phyloP scores from a whole-genome alignment of 2,888 invertebrate species.

The Taphrorychus bicolor region DNA sequence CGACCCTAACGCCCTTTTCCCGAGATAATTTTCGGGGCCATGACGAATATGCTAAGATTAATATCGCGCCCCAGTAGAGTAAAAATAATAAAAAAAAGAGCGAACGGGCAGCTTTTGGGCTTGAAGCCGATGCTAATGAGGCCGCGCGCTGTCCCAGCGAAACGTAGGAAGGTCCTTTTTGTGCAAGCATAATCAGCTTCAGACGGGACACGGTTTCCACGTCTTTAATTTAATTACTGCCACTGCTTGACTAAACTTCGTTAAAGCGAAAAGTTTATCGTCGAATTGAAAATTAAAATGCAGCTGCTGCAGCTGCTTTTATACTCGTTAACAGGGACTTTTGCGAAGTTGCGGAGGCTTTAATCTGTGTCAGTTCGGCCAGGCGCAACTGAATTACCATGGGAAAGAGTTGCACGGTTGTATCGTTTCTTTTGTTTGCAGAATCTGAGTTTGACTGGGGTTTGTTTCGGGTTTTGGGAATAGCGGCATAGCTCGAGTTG shows the following conservation, averaged over 20 bases:
- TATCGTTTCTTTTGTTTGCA: constrained; percentile 9
- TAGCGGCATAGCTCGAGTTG: not conserved
- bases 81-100: not conserved
- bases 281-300: constrained; percentile 11
- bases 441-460: not conserved
- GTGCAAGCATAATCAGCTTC: not conserved
- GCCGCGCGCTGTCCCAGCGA: not conserved
- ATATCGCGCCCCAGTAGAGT: not conserved
- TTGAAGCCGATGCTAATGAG: not conserved
- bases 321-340: constrained; percentile 12
- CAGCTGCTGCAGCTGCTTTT: constrained; percentile 12
- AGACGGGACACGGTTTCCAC: constrained; percentile 3
- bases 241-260: constrained; percentile 4
- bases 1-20: not conserved
- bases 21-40: not conserved
- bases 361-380: constrained; percentile 7
- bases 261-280: not conserved
- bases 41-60: constrained; percentile 4
- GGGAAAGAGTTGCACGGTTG: constrained; percentile 6
- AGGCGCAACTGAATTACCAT: constrained; percentile 11
- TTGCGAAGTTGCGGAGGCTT: constrained; percentile 6
- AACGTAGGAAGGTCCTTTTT: not conserved
- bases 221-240: constrained; percentile 7
- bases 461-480: not conserved
- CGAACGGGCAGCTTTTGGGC: not conserved